Conservation (phyloP, 2,888 invertebrate species). For the Drosophila nr. medialis region DNA sequence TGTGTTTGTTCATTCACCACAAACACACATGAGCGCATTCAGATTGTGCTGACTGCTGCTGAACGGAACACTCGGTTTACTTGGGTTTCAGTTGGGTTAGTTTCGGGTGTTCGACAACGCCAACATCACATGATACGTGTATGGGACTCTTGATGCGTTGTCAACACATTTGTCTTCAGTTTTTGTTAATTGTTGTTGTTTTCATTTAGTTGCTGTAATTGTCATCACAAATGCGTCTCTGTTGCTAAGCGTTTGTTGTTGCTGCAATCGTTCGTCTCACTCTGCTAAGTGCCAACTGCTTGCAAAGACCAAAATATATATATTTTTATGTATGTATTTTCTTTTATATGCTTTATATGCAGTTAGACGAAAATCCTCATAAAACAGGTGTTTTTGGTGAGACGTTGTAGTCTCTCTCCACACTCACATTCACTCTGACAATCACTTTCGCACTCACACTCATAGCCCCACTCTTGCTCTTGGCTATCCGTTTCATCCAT, state of each 20-base stretch:
- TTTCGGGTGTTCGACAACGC: slow-evolving; percentile 39
- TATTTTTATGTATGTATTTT: neutral
- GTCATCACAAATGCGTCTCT: slow-evolving; percentile 1
- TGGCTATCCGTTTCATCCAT: slow-evolving; percentile 12
- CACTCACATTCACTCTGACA: neutral
- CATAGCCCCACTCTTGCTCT: neutral
- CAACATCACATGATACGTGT: slow-evolving; percentile 51
- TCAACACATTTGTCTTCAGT: slow-evolving; percentile 35
- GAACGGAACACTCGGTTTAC: slow-evolving; percentile 29
- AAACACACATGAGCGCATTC: neutral
- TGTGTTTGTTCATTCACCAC: slow-evolving; percentile 4
- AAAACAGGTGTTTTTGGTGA: slow-evolving; percentile 41
- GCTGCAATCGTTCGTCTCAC: neutral
- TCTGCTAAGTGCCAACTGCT: slow-evolving; percentile 3
- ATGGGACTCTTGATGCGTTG: slow-evolving; percentile 25
- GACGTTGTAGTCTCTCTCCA: neutral
- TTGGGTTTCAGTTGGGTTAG: slow-evolving; percentile 10
- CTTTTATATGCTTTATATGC: neutral
- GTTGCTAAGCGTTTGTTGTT: slow-evolving; percentile 46
- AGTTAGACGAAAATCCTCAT: slow-evolving; percentile 12
- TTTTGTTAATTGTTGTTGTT: slow-evolving; percentile 2
- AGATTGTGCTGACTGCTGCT: slow-evolving; percentile 40
- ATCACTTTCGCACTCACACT: neutral
- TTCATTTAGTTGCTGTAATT: slow-evolving; percentile 34
- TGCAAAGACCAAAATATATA: slow-evolving; percentile 4